These are phyloP conservation scores for Diacarnus erythraeanus DNA, from an alignment of 37 sponge, comb jelly and placozoan species.

Conservation along the genomic window DNA sequence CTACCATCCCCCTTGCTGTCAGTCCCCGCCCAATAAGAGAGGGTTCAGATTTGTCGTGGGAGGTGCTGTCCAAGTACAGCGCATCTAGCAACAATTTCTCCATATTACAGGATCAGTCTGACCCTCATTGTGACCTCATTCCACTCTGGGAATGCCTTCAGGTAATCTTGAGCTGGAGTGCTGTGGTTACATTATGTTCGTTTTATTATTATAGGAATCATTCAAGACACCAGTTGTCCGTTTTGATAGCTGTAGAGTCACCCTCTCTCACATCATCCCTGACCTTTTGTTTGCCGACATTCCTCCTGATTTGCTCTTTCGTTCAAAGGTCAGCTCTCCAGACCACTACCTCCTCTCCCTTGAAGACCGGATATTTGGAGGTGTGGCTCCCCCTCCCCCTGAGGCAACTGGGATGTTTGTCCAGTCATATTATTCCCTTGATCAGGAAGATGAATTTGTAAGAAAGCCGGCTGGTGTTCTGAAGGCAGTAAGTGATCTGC, in stretches of 20 bases:
- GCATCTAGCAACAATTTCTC: slow-evolving; percentile 26
- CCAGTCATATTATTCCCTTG: slow-evolving; percentile 32
- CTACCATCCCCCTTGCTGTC: not conserved
- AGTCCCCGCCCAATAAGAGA: not conserved
- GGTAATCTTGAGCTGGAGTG: not conserved
- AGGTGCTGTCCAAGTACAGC: slow-evolving; percentile 34
- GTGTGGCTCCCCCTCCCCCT: not conserved
- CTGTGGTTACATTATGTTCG: not conserved
- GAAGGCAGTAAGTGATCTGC: slow-evolving; percentile 34
- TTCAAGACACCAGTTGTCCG: slow-evolving; percentile 32
- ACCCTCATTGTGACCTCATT: slow-evolving; percentile 30
- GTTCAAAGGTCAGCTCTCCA: not conserved
- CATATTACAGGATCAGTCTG: slow-evolving; percentile 14
- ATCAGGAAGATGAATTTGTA: slow-evolving; percentile 13
- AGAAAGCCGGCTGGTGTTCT: slow-evolving; percentile 35
- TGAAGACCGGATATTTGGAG: slow-evolving; percentile 8
- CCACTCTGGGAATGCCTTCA: slow-evolving; percentile 69
- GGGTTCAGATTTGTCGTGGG: slow-evolving; percentile 23
- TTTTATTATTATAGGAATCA: slow-evolving; percentile 12
- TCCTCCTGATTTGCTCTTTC: slow-evolving; percentile 11
- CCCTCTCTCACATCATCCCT: slow-evolving; percentile 35
- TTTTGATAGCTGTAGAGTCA: not conserved
- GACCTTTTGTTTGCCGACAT: slow-evolving; percentile 58
- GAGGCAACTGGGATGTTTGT: slow-evolving; percentile 37
- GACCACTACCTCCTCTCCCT: slow-evolving; percentile 16